Evolutionary conservation across 2,797 vertebrate genomes (phyloP).

Genomic region (Oreortyx pictus): DNA sequence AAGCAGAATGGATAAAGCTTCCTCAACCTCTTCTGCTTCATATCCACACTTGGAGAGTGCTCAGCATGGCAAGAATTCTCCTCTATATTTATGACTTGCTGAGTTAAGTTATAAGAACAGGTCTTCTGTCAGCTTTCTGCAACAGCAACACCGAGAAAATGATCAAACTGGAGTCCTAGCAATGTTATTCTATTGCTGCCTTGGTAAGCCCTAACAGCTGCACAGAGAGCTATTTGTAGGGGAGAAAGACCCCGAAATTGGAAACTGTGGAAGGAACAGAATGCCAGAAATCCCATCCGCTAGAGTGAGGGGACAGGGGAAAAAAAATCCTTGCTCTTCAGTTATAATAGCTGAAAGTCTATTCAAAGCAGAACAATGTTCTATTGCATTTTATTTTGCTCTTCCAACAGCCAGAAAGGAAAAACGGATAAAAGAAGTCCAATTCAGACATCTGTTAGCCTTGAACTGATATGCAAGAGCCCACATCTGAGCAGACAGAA

Average conservation of each 20-base stretch:
- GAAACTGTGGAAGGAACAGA: constrained; percentile 10
- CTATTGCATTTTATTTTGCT: not conserved
- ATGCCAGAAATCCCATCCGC: constrained; percentile 32
- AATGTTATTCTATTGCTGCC: constrained; percentile 6
- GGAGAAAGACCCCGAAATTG: not conserved
- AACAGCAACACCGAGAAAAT: not conserved
- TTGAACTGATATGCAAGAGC: constrained; percentile 9
- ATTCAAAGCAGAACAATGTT: not conserved
- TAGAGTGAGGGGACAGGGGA: not conserved
- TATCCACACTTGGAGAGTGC: not conserved
- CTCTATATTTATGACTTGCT: not conserved
- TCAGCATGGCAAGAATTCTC: not conserved
- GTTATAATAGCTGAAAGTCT: not conserved
- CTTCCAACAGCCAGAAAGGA: not conserved
- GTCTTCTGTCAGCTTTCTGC: not conserved
- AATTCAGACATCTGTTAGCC: constrained; percentile 10
- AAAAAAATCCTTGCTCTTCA: not conserved
- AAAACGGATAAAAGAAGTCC: not conserved
- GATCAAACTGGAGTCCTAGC: not conserved
- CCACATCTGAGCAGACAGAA: not conserved
- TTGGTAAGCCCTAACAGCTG: constrained; percentile 44
- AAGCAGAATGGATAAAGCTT: not conserved
- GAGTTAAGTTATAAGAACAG: not conserved
- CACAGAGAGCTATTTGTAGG: constrained; percentile 12
- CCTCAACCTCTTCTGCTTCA: not conserved